Evolutionary conservation across 2,797 vertebrate species (phyloP).

Genomic region (Leucoraja ocellata): DNA sequence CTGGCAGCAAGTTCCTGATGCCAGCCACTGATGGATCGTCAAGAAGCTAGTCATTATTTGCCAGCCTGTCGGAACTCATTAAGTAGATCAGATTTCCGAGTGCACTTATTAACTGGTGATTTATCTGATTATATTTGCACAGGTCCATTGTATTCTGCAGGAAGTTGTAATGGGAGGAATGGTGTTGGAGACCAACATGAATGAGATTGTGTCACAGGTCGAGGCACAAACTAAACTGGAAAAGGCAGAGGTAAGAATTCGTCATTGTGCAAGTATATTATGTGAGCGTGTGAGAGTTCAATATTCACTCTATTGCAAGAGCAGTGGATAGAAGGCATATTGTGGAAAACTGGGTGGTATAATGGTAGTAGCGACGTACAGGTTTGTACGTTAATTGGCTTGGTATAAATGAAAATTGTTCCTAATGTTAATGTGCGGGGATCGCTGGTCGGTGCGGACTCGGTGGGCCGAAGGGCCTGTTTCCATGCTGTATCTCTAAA

Average conservation of each 20-base stretch:
- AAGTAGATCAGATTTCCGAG: not conserved
- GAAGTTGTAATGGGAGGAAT: constrained; percentile 92
- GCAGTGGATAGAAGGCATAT: too few species aligned
- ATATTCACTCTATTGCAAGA: not conserved
- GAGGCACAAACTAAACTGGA: constrained; percentile 86
- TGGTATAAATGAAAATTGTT: too few species aligned
- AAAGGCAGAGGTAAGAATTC: constrained; percentile 76
- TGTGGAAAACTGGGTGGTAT: too few species aligned
- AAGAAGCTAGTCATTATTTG: not conserved
- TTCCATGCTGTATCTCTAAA: too few species aligned
- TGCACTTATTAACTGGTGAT: not conserved
- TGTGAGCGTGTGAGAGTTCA: not conserved
- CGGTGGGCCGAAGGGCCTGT: too few species aligned
- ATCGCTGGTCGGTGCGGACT: too few species aligned
- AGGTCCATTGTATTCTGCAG: constrained; percentile 90
- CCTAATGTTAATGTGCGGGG: too few species aligned
- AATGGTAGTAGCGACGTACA: too few species aligned
- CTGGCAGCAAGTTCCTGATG: too few species aligned
- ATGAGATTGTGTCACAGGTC: constrained; percentile 81
- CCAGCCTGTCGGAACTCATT: not conserved
- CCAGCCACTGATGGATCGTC: not conserved
- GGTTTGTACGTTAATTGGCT: too few species aligned
- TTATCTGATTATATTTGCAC: not conserved
- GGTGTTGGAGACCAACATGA: constrained; percentile 95
- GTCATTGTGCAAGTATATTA: not conserved